Evolutionary conservation across 2,797 vertebrate genomes (phyloP), one percentile per base, ranked within the genome.

Genomic region (Xiphophorus birchmanni): DNA sequence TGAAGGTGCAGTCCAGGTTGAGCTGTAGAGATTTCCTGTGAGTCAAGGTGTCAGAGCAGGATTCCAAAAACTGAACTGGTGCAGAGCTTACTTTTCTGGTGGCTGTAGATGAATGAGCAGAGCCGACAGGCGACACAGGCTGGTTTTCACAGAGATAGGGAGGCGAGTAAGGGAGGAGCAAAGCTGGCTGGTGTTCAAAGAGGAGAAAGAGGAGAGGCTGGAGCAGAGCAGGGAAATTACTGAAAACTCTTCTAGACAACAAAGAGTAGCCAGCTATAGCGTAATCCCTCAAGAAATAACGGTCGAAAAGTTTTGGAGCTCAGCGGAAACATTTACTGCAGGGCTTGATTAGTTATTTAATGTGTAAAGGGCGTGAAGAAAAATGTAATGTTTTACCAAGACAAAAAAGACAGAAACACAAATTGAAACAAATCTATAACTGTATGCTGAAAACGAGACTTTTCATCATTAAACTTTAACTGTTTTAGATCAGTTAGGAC

Each of bases 101-200:
- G 73, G 12, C 60, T 42, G 26, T 40, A n/a, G 74, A 73, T 73
- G 54, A 76, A 81, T 47, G 56, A 63, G 54, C 23, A 48, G 67
- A 71, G 47, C 63, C 3, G n/a, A 44, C 60, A 75, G 48, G 50
- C 40, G 26, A 44, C 56, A 65, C 29, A n/a, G 47, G 37, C 47
- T 69, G 63, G 47, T 60, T 79, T 79, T 47, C 71, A 60, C 52
- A 60, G 42, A 73, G 52, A 48, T 32, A 72, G 21, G 73, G 48
- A 71, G 60, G 32, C 40, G 11, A 72, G 71, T 44, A 18, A 48
- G 10, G 44, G 10, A 54, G 65, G 37, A 72, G 69, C 75, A 77
- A 63, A 81, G 75, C 74, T 76, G 67, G 50, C 23, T 40, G 52
- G 15, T 75, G 78, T 67, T 80, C 72, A 80, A 80, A 79, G 78